A percentile compares a stretch with the other conserved stretches of the same genome.
These are phyloP conservation scores for Iguana delicatissima DNA, from an alignment of 2,797 vertebrate genomes.

Conservation along the genomic window DNA sequence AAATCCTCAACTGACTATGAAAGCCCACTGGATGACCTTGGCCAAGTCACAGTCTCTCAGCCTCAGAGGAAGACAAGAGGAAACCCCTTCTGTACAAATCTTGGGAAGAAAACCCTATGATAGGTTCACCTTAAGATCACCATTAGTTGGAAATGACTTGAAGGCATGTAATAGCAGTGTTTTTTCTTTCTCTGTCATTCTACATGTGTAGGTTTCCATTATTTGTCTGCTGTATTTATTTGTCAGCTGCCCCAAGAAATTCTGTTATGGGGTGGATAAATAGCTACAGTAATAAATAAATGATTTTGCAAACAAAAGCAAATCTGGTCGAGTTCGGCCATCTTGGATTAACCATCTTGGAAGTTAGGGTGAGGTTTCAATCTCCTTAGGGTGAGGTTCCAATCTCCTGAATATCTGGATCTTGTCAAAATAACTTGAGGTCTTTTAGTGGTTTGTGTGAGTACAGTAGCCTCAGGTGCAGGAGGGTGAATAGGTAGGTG, in stretches of 20 bases:
- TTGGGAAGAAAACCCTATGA: too few species aligned
- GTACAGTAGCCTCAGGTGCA: not conserved
- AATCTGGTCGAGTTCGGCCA: conserved; percentile 27
- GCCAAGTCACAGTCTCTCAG: too few species aligned
- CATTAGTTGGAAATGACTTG: too few species aligned
- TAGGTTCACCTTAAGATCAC: too few species aligned
- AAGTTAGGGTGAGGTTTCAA: too few species aligned
- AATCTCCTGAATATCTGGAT: conserved; percentile 49
- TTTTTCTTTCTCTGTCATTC: not conserved
- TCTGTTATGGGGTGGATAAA: not conserved
- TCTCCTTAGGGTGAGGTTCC: conserved; percentile 50
- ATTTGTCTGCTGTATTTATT: not conserved
- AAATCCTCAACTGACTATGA: too few species aligned
- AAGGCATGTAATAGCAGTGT: too few species aligned
- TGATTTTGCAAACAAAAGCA: not conserved
- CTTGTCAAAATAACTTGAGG: conserved; percentile 32
- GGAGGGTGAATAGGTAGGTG: conserved; percentile 28
- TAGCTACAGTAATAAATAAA: not conserved
- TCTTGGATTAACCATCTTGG: too few species aligned
- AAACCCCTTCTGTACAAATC: too few species aligned
- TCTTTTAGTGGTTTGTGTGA: conserved; percentile 50
- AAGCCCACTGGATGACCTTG: too few species aligned
- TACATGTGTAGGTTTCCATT: not conserved
- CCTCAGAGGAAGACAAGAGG: too few species aligned
- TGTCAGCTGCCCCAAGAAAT: not conserved